Percentiles rank a stretch among this genome's conserved stretches.
Evolutionary conservation across 1,140 invertebrate species (phyloP).

Genomic region (Carposina sasakii): DNA sequence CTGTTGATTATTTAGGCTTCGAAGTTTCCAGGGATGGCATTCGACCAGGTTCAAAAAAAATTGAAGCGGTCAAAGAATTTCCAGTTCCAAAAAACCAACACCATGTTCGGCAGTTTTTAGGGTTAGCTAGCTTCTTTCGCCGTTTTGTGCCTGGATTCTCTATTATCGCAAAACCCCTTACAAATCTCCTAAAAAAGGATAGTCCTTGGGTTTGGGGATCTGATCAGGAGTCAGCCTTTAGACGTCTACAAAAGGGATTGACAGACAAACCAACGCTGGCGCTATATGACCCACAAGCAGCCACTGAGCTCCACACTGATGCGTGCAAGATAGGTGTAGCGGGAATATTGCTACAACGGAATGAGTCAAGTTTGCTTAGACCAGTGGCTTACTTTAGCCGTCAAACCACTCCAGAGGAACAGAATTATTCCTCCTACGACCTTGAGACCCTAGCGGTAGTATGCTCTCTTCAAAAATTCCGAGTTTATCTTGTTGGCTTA

Average conservation of each 20-base stretch:
- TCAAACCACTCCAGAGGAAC: constrained; percentile 40
- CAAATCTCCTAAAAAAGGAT: constrained; percentile 11
- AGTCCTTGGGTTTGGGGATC: constrained; percentile 1
- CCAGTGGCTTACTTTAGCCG: constrained; percentile 10
- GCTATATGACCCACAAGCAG: constrained; percentile 6
- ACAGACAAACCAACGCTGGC: constrained; percentile 2
- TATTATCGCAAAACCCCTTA: constrained; percentile 24
- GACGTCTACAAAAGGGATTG: not conserved
- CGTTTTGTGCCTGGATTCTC: constrained; percentile 34
- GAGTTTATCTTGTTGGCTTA: constrained; percentile 11
- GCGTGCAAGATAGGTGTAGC: constrained; percentile 9
- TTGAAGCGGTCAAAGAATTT: constrained; percentile 23
- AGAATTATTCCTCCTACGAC: constrained; percentile 57
- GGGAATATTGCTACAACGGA: constrained; percentile 4
- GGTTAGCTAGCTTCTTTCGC: constrained; percentile 40
- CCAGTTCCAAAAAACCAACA: constrained; percentile 31
- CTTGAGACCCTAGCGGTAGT: constrained; percentile 32
- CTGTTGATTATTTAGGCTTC: constrained; percentile 10
- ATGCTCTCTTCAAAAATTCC: constrained; percentile 8
- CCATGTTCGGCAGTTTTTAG: constrained; percentile 47
- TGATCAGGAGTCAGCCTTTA: constrained; percentile 7
- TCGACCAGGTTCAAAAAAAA: constrained; percentile 12
- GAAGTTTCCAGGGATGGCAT: constrained; percentile 11
- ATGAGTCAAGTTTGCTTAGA: not conserved
- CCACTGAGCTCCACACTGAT: constrained; percentile 5